A percentile compares a stretch with the other conserved stretches of the same genome.
Evolutionary conservation across 2,113 vertebrate species (phyloP).

Genomic region (Brienomyrus brachyistius): DNA sequence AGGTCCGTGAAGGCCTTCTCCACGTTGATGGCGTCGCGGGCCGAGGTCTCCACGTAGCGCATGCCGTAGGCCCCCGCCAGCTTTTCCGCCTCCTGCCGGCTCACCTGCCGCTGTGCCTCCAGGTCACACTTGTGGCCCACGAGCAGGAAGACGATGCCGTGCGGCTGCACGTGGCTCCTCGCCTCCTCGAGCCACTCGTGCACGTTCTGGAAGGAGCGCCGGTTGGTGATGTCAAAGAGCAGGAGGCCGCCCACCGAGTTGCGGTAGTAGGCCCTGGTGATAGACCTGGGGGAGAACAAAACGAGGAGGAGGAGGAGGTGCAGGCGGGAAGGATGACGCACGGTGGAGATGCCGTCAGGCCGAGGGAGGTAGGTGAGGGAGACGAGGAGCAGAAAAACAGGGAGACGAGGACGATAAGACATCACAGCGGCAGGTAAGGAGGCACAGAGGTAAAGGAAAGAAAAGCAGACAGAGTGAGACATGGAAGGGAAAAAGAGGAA

Average conservation of each 20-base stretch:
- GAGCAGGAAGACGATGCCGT: slow-evolving; percentile 88
- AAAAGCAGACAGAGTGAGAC: not conserved
- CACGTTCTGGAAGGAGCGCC: slow-evolving; percentile 91
- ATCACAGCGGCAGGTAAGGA: not conserved
- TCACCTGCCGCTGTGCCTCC: slow-evolving; percentile 87
- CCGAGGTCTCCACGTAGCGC: slow-evolving; percentile 92
- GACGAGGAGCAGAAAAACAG: slow-evolving; percentile 45
- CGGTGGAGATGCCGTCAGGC: not conserved
- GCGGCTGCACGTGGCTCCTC: slow-evolving; percentile 88
- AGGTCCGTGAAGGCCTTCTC: slow-evolving; percentile 95
- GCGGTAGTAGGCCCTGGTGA: slow-evolving; percentile 86
- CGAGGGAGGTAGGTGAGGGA: not conserved
- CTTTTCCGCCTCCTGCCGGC: slow-evolving; percentile 86
- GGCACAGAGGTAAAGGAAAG: not conserved
- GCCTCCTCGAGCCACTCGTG: slow-evolving; percentile 82
- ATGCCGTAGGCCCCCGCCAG: slow-evolving; percentile 84
- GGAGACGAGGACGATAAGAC: slow-evolving; percentile 11
- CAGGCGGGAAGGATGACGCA: not conserved
- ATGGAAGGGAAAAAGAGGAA: not conserved
- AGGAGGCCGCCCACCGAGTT: slow-evolving; percentile 95
- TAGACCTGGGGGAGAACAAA: slow-evolving; percentile 63
- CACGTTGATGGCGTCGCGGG: slow-evolving; percentile 90
- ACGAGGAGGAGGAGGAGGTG: not conserved
- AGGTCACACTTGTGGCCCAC: slow-evolving; percentile 97
- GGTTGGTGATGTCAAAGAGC: slow-evolving; percentile 96